Evolutionary conservation across 2,888 invertebrate genomes (phyloP), one percentile per base, ranked within the genome.

Genomic region (Andrena bucephala): DNA sequence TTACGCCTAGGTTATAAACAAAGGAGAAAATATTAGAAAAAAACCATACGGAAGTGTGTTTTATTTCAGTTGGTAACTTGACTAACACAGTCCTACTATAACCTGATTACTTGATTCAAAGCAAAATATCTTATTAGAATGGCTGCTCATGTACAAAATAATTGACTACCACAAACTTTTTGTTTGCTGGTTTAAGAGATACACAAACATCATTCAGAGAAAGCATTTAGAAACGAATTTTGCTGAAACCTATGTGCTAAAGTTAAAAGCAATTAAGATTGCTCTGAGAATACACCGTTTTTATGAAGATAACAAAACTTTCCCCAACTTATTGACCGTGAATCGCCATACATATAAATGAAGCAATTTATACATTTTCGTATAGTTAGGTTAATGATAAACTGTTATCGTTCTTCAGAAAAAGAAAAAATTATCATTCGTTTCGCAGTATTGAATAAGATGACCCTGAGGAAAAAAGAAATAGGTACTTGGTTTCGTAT

Each of bases 71-170:
- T 57, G 66, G 6, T 75, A 81, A 81, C 71, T 84, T 57, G 52
- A 81, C 67, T 5, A 71, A 77, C 27, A 76, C 65, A 60, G 71
- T 59, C 50, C 59, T 48, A 27, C 27, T 33, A 59, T 84, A 84
- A 84, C 77, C 81, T 73, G 69, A 75, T 75, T 66, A 33, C 74
- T 81, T 70, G 71, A 76, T 75, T 78, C 67, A 62, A 72, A 52
- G 77, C 62, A 50, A 85, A 77, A 78, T 77, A 78, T 84, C 74
- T 84, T 73, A 81, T 81, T 77, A 48, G 75, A 85, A 72, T 73
- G 70, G 77, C 75, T 74, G 60, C 67, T 72, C 27, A 29, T 71
- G 42, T 31, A 27, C 42, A 74, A 52, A 63, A 66, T 60, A 83
- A 76, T 71, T 73, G 69, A 65, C 57, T 66, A 42, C 57, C 36